These are phyloP conservation scores for Acanthosepion pharaonis DNA, from an alignment of 2,888 invertebrate species.

Conservation along the genomic window DNA sequence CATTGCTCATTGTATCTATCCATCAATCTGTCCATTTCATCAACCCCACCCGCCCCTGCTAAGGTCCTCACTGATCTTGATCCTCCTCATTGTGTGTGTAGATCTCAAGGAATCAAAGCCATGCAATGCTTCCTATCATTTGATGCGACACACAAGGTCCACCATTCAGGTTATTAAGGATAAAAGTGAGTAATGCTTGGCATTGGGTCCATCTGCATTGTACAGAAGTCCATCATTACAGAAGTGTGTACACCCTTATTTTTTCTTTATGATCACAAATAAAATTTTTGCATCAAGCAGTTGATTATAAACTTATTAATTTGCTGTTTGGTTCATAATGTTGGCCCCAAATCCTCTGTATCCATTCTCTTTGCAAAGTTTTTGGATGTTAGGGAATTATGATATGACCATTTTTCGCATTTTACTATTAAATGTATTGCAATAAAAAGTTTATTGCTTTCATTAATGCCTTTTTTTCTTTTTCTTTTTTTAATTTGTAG, in stretches of 20 bases:
- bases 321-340: background rate
- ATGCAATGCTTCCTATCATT: slow-evolving; percentile 49
- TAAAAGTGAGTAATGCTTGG: slow-evolving; percentile 48
- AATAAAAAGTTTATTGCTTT: background rate
- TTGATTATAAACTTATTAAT: background rate
- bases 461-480: background rate
- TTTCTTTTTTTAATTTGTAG: background rate
- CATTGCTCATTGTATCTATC: background rate
- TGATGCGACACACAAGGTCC: slow-evolving; percentile 48
- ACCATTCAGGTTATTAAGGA: slow-evolving; percentile 48
- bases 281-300: background rate
- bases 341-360: background rate
- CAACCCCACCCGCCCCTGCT: background rate
- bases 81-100: slow-evolving; percentile 47
- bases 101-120: slow-evolving; percentile 48
- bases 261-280: background rate
- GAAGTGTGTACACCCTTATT: background rate
- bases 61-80: slow-evolving; percentile 41
- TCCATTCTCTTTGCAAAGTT: background rate
- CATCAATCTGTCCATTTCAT: background rate
- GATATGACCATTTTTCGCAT: background rate
- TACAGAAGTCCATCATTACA: slow-evolving; percentile 47
- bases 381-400: background rate
- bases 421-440: background rate
- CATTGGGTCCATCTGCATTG: slow-evolving; percentile 34